Evolutionary conservation across 2,797 vertebrate species (phyloP).

Genomic region (Pelobates cultripes): DNA sequence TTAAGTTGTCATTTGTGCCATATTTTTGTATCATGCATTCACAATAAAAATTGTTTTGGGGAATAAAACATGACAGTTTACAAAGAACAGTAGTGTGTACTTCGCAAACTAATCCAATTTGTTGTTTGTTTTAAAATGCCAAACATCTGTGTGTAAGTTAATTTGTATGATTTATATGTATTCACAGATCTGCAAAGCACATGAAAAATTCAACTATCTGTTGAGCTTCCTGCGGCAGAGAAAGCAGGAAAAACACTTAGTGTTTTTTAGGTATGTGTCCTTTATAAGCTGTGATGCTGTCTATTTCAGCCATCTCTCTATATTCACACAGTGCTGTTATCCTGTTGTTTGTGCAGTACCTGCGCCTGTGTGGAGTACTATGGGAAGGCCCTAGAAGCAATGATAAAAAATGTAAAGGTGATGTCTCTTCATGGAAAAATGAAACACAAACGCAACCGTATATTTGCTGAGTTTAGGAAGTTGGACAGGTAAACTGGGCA

Average conservation of each 20-base stretch:
- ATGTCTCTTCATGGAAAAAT: conserved; percentile 95
- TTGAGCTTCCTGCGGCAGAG: conserved; percentile 89
- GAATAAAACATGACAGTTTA: too few relatives aligned
- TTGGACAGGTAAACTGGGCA: conserved; percentile 78
- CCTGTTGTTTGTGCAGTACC: conserved; percentile 72
- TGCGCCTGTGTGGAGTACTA: conserved; percentile 96
- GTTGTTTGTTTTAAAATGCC: too few relatives aligned
- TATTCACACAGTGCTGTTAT: not conserved
- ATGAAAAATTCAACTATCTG: conserved; percentile 93
- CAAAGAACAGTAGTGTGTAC: too few relatives aligned
- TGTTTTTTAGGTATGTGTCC: conserved; percentile 89
- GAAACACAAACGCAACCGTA: conserved; percentile 91
- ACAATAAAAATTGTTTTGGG: too few relatives aligned
- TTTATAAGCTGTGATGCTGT: not conserved
- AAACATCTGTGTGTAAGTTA: too few relatives aligned
- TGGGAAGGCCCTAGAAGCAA: conserved; percentile 83
- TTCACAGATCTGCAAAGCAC: conserved; percentile 82
- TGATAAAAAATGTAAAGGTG: conserved; percentile 80
- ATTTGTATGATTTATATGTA: not conserved
- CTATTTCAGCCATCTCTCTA: not conserved
- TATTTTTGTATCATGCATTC: too few relatives aligned
- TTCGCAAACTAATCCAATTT: too few relatives aligned
- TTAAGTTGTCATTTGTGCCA: too few relatives aligned
- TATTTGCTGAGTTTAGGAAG: conserved; percentile 86
- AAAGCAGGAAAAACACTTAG: conserved; percentile 89